phyloP scores from a whole-genome alignment of 2,113 vertebrate species.

The Rhea pennata region DNA sequence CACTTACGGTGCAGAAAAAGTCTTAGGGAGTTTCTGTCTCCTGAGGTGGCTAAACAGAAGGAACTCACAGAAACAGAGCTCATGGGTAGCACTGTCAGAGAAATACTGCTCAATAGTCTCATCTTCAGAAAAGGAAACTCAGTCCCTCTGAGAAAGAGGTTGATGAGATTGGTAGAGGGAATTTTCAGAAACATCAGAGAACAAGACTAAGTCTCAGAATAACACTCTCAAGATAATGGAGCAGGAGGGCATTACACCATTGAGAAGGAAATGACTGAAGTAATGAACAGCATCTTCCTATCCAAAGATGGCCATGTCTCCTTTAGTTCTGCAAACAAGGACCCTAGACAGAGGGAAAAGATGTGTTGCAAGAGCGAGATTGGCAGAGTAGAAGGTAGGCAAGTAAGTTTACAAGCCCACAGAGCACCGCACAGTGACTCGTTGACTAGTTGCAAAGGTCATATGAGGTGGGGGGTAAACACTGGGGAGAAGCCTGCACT shows the following conservation, averaged over 20 bases:
- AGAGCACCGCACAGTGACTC: not conserved
- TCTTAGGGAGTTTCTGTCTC: not conserved
- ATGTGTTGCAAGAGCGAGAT: not conserved
- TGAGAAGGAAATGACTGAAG: accelerated
- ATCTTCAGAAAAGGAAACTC: not conserved
- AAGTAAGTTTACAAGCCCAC: not conserved
- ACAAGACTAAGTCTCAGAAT: not conserved
- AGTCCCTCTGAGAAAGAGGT: not conserved
- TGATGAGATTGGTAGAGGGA: not conserved
- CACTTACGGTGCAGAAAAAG: not conserved
- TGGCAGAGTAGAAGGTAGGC: not conserved
- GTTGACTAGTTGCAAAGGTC: not conserved
- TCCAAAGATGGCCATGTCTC: not conserved
- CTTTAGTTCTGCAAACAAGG: not conserved
- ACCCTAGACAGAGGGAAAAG: not conserved
- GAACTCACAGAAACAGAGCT: not conserved
- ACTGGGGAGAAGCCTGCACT: not conserved
- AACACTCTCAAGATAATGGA: not conserved
- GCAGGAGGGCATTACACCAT: not conserved
- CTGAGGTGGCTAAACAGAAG: not conserved
- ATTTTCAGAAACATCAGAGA: not conserved
- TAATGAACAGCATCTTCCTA: not conserved
- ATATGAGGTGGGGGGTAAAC: not conserved
- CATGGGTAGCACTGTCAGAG: not conserved
- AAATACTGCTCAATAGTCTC: not conserved